Evolutionary conservation across 2,797 vertebrate species (phyloP).

Genomic region (Falco cherrug): DNA sequence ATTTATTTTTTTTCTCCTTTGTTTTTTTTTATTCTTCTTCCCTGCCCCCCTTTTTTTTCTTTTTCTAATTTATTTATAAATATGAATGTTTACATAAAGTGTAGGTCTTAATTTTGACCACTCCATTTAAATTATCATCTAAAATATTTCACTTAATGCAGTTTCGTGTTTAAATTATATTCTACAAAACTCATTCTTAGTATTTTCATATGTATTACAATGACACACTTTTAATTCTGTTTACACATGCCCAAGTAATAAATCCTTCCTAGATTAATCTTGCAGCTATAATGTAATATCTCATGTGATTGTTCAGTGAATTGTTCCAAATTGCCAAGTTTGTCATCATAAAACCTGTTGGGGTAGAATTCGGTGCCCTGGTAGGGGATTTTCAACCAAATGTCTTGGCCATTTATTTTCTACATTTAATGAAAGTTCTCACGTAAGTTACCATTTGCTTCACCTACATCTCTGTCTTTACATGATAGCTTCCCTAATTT

Average conservation of each 20-base stretch:
- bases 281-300: neutral
- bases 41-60: neutral
- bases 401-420: neutral
- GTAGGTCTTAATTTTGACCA: slow-evolving; percentile 72
- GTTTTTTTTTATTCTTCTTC: neutral
- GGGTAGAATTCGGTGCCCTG: slow-evolving; percentile 19
- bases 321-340: slow-evolving; percentile 68
- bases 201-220: slow-evolving; percentile 32
- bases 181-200: slow-evolving; percentile 33
- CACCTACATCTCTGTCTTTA: slow-evolving; percentile 10
- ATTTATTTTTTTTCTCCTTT: neutral
- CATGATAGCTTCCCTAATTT: neutral
- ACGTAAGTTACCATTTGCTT: neutral
- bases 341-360: slow-evolving; percentile 8
- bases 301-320: neutral
- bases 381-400: neutral
- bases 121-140: slow-evolving; percentile 65
- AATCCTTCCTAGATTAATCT: neutral
- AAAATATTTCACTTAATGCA: slow-evolving; percentile 47
- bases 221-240: slow-evolving; percentile 21
- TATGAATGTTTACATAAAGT: slow-evolving; percentile 75
- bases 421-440: neutral
- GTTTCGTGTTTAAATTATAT: slow-evolving; percentile 62
- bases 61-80: slow-evolving; percentile 74
- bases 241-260: slow-evolving; percentile 44